Percentiles rank a stretch among this genome's conserved stretches.
These are phyloP conservation scores for Monopis laevigella DNA, from an alignment of 2,888 invertebrate species.

Conservation along the genomic window DNA sequence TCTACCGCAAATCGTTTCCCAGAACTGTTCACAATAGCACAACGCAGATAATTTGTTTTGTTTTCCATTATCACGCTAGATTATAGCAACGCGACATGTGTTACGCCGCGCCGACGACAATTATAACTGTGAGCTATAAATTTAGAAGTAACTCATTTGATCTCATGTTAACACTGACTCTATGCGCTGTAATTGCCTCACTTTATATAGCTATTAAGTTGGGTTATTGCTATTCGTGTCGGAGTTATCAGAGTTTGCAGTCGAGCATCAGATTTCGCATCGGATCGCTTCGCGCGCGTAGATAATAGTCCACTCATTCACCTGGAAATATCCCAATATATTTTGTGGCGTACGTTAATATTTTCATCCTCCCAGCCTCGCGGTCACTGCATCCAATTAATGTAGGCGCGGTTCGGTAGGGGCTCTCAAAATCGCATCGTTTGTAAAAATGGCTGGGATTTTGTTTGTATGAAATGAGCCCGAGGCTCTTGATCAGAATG, in stretches of 20 bases:
- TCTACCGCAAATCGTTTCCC: too few species aligned
- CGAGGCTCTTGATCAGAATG: slow-evolving; percentile 1
- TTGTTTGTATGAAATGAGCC: slow-evolving; percentile 26
- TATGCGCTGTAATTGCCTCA: slow-evolving; percentile 33
- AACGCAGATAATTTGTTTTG: slow-evolving; percentile 6
- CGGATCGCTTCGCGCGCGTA: slow-evolving; percentile 13
- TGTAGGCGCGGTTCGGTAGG: slow-evolving; percentile 28
- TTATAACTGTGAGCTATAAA: slow-evolving; percentile 5
- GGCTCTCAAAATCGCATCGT: slow-evolving; percentile 25
- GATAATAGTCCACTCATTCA: slow-evolving; percentile 25
- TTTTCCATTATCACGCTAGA: slow-evolving; percentile 4
- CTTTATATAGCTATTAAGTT: slow-evolving; percentile 31
- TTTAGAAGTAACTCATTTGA: slow-evolving; percentile 7
- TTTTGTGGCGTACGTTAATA: slow-evolving; percentile 41
- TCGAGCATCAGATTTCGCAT: slow-evolving; percentile 12
- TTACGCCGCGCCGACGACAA: slow-evolving; percentile 1
- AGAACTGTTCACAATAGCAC: background rate
- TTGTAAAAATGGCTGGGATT: slow-evolving; percentile 39
- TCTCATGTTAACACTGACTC: slow-evolving; percentile 9
- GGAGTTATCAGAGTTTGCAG: slow-evolving; percentile 12
- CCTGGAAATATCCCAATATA: slow-evolving; percentile 44
- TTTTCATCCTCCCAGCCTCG: slow-evolving; percentile 37
- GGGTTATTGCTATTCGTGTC: slow-evolving; percentile 18
- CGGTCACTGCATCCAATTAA: slow-evolving; percentile 57
- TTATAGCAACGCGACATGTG: background rate